phyloP scores from a whole-genome alignment of 2,797 vertebrate genomes.

The Lagodon rhomboides region DNA sequence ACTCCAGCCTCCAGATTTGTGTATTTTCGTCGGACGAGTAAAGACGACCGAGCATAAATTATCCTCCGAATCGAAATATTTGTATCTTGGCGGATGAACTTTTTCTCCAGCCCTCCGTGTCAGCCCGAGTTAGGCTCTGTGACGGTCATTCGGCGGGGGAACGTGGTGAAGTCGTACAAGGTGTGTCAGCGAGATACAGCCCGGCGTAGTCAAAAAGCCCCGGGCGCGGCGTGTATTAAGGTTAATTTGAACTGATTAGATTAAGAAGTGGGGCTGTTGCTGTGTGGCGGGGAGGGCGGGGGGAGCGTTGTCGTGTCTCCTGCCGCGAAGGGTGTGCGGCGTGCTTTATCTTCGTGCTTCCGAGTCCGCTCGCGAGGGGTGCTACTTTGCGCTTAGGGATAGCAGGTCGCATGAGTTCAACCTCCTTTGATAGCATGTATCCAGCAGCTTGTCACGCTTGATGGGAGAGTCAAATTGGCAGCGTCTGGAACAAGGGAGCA shows the following conservation, averaged over 20 bases:
- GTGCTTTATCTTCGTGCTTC: constrained; percentile 59
- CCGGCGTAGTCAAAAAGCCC: constrained; percentile 76
- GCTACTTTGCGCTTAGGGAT: constrained; percentile 58
- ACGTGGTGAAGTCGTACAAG: constrained; percentile 74
- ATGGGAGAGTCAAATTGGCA: constrained; percentile 69
- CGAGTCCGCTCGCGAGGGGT: constrained; percentile 52
- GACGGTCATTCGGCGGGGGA: constrained; percentile 70
- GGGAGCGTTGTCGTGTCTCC: constrained; percentile 59
- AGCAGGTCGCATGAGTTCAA: constrained; percentile 55
- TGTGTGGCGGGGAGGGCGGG: constrained; percentile 47
- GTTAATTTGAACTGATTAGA: constrained; percentile 87
- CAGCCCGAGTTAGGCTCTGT: constrained; percentile 61
- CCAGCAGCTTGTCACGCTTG: constrained; percentile 64
- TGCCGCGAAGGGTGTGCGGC: constrained; percentile 58
- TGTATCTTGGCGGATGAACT: constrained; percentile 60
- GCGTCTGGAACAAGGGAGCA: constrained; percentile 45
- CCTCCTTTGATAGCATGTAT: constrained; percentile 58
- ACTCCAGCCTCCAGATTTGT: neutral
- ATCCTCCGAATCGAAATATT: neutral
- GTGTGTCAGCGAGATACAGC: constrained; percentile 80
- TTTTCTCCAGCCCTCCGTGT: constrained; percentile 61
- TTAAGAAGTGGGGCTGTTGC: constrained; percentile 78
- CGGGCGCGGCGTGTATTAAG: constrained; percentile 74
- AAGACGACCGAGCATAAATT: rapidly evolving
- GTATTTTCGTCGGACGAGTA: too few relatives aligned